Percentiles rank a stretch among this genome's conserved stretches.
These are phyloP conservation scores for Cnemophilus loriae DNA, from an alignment of 2,113 vertebrate genomes.

Conservation along the genomic window DNA sequence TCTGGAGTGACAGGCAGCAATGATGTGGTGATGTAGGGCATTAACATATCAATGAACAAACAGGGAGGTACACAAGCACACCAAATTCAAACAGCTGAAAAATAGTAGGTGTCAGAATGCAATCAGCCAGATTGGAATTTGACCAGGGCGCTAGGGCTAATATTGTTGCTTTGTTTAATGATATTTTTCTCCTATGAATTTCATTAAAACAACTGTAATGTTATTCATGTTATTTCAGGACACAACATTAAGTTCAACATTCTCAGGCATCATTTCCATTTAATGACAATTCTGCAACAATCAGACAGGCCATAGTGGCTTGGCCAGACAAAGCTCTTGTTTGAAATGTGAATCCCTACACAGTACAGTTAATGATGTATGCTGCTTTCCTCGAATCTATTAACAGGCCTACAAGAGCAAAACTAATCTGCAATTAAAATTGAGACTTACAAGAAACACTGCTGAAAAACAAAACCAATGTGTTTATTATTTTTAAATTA, in stretches of 20 bases:
- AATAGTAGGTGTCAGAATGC: not conserved
- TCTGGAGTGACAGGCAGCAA: not conserved
- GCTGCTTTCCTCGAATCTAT: not conserved
- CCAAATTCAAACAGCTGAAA: not conserved
- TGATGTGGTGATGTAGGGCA: not conserved
- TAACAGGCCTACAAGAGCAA: not conserved
- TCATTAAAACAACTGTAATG: not conserved
- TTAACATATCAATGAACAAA: not conserved
- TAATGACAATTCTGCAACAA: not conserved
- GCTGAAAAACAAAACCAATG: not conserved
- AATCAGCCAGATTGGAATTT: not conserved
- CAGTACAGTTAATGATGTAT: slow-evolving; percentile 14
- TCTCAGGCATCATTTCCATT: not conserved
- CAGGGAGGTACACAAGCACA: not conserved
- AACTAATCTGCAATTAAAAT: slow-evolving; percentile 50
- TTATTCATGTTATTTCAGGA: not conserved
- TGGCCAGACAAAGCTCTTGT: not conserved
- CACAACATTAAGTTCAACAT: not conserved
- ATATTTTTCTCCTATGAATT: not conserved
- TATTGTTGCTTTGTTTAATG: not conserved
- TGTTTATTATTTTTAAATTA: not conserved
- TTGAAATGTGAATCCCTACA: slow-evolving; percentile 1
- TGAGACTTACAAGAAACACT: not conserved
- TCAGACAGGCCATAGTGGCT: not conserved
- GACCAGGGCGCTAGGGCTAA: not conserved